These are phyloP conservation scores for Contarinia nasturtii DNA, from an alignment of 1,140 invertebrate genomes.

Conservation along the genomic window DNA sequence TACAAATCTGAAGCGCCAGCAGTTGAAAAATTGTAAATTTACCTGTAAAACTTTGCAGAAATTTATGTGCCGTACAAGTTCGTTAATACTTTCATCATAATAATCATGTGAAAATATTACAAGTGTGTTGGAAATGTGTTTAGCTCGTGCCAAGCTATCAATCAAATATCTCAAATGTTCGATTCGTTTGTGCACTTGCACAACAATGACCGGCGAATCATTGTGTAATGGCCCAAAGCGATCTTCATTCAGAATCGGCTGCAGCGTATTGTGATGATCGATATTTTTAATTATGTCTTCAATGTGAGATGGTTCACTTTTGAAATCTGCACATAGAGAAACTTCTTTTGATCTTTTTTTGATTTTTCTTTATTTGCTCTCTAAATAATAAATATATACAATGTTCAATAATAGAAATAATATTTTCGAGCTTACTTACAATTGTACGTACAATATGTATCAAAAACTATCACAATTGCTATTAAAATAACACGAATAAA, in stretches of 20 bases:
- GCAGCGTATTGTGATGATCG: constrained; percentile 39
- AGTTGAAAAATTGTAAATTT: not conserved
- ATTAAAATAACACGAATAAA: too few relatives aligned
- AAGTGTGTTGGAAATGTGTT: constrained; percentile 70
- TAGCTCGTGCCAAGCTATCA: constrained; percentile 72
- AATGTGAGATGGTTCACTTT: constrained; percentile 27
- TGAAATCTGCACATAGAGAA: too few relatives aligned
- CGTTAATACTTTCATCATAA: constrained; percentile 82
- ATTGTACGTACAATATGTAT: too few relatives aligned
- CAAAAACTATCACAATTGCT: too few relatives aligned
- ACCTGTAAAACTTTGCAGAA: constrained; percentile 45
- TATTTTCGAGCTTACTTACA: too few relatives aligned
- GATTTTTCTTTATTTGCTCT: too few relatives aligned
- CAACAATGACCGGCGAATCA: constrained; percentile 57
- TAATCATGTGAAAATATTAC: constrained; percentile 92
- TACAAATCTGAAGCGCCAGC: constrained; percentile 12
- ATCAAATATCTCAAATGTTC: constrained; percentile 85
- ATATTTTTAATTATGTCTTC: constrained; percentile 45
- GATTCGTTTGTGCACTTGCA: constrained; percentile 83
- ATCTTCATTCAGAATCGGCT: constrained; percentile 53
- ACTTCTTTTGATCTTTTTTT: too few relatives aligned
- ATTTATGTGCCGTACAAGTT: constrained; percentile 69
- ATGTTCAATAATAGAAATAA: too few relatives aligned
- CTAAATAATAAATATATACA: too few relatives aligned
- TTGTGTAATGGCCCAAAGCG: constrained; percentile 50